Conservation (phyloP, 2,113 vertebrate genomes). For the Corythaixoides concolor region DNA sequence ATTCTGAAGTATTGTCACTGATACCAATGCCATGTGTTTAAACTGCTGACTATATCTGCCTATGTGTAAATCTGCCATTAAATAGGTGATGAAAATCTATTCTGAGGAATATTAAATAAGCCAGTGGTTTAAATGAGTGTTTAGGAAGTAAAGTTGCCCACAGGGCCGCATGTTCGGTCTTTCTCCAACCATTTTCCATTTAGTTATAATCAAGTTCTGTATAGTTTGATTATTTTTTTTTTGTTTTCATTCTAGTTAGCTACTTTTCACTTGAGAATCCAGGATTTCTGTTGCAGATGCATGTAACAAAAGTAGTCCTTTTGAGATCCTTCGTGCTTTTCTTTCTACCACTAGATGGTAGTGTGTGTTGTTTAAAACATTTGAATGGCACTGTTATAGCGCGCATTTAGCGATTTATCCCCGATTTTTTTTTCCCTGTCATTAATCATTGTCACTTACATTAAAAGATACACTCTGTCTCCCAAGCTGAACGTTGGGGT, state of each 20-base stretch:
- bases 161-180: not conserved
- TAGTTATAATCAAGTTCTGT: not conserved
- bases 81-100: not conserved
- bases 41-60: not conserved
- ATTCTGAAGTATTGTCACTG: not conserved
- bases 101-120: not conserved
- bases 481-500: not conserved
- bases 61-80: not conserved
- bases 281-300: not conserved
- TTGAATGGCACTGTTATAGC: accelerated
- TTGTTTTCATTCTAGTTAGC: not conserved
- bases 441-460: not conserved
- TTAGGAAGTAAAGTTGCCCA: not conserved
- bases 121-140: not conserved
- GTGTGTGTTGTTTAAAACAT: not conserved
- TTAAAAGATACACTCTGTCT: not conserved
- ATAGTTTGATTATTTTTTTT: not conserved
- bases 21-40: not conserved
- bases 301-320: not conserved
- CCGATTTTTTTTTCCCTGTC: not conserved
- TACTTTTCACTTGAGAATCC: not conserved
- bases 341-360: slow-evolving; percentile 42
- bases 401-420: too few relatives aligned
- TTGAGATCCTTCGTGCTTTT: not conserved
- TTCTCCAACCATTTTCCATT: not conserved